Evolutionary conservation across 53 echinoderm and acorn worm genomes (phyloP).

Genomic region (Paracentrotus lividus): DNA sequence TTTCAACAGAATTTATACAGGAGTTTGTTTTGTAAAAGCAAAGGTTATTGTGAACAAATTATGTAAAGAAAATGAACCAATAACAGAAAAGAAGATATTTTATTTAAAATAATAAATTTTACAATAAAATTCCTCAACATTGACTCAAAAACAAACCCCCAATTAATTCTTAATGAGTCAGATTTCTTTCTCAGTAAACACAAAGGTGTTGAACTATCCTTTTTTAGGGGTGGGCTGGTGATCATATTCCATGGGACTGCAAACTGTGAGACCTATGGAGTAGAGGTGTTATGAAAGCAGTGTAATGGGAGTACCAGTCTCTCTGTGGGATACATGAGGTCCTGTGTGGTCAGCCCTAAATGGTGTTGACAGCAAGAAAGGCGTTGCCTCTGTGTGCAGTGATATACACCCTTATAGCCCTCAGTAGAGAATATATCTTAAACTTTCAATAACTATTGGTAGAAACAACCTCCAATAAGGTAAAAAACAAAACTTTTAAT

Average conservation of each 20-base stretch:
- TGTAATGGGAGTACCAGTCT: constrained; percentile 46
- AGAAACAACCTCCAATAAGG: too few species aligned
- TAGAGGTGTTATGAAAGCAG: constrained; percentile 19
- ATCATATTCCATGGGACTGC: constrained; percentile 7
- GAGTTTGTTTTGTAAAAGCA: too few species aligned
- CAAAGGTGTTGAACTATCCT: neutral
- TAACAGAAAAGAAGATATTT: neutral
- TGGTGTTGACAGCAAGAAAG: too few species aligned
- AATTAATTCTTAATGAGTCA: neutral
- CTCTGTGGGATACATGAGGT: constrained; percentile 19
- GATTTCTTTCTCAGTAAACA: neutral
- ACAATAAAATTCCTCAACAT: neutral
- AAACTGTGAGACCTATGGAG: constrained; percentile 24
- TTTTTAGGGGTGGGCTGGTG: constrained; percentile 16
- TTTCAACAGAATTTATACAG: too few species aligned
- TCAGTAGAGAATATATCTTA: too few species aligned
- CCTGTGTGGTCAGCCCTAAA: constrained; percentile 9
- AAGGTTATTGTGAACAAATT: neutral
- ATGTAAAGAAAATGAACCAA: neutral
- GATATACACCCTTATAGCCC: too few species aligned
- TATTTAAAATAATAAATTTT: neutral
- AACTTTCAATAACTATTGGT: too few species aligned
- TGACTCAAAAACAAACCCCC: neutral
- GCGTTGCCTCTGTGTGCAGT: too few species aligned
- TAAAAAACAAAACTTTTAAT: too few species aligned